Base-by-base conservation (phyloP, 2,797 vertebrate species). In the Notolepis coatsorum region DNA sequence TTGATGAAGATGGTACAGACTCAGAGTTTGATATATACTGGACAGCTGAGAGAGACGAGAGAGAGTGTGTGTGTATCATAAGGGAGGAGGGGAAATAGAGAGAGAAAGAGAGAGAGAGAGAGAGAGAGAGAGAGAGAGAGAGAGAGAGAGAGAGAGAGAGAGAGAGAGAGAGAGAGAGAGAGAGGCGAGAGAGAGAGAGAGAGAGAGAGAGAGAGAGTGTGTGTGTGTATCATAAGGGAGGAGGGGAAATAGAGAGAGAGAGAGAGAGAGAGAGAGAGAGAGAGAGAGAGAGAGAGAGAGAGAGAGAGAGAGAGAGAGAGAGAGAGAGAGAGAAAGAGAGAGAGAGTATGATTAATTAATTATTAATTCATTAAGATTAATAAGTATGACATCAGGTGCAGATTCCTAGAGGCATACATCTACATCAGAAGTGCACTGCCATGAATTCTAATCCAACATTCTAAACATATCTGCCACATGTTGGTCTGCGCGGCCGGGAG, bases 321-420 rank as follows among this genome's bases (percentile, higher is more conserved):
- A 30, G 46, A 20, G 47, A 48, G 46, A 30, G 25, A 17, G 46
- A 7, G 24, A 7, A 15, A 41, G 38, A 17, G n/a, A 28, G 27
- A 35, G 48, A 17, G 21, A 48, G 38, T 31, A 28, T 47, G 46
- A 55, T 57, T 24, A 45, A 63, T 47, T 52, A 58, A 39, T 31
- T n/a, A n/a, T n/a, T n/a, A n/a, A n/a, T n/a, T n/a, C n/a, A n/a
- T n/a, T n/a, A n/a, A 9, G 42, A 64, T 71, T 59, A 54, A 60
- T 61, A 51, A 57, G 52, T 24, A 53, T 48, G 17, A 52, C 58
- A 46, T 3, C 10, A 24, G 20, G n/a, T 53, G 42, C 50, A 53
- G 7, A 33, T 51, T 21, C 21, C 21, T 42, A 47, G 56, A 54
- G 39, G 56, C 47, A n/a, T 24, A 57, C 49, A 30, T 27, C 53